A percentile compares a stretch with the other conserved stretches of the same genome.
phyloP scores from a whole-genome alignment of 2,888 invertebrate species.

The Mactromeris polynyma region DNA sequence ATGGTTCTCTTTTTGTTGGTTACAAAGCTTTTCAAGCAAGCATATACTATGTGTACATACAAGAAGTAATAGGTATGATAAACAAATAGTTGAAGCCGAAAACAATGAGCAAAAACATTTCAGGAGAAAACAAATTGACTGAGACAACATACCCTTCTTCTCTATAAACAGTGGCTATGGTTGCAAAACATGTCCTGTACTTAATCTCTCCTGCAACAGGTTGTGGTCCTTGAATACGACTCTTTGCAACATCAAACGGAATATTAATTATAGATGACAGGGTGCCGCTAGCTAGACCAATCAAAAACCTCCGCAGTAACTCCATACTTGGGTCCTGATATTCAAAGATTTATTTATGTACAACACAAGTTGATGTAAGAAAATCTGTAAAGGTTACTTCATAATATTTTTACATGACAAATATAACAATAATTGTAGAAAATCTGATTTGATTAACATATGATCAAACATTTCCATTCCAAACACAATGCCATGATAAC shows the following conservation, averaged over 20 bases:
- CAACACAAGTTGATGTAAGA: not conserved
- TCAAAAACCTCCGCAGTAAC: slow-evolving; percentile 88
- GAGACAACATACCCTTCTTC: slow-evolving; percentile 94
- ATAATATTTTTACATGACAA: too few relatives aligned
- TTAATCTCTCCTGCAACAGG: slow-evolving; percentile 92
- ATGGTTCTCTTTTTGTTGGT: too few relatives aligned
- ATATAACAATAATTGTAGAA: too few relatives aligned
- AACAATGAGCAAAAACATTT: too few relatives aligned
- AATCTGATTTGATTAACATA: too few relatives aligned
- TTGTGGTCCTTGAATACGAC: slow-evolving; percentile 97
- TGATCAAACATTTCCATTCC: too few relatives aligned
- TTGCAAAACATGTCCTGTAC: slow-evolving; percentile 92
- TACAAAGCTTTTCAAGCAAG: too few relatives aligned
- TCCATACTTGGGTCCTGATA: slow-evolving; percentile 84
- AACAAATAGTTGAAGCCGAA: too few relatives aligned
- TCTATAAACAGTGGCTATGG: slow-evolving; percentile 92
- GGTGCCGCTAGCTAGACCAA: slow-evolving; percentile 95
- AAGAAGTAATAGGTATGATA: too few relatives aligned
- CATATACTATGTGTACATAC: too few relatives aligned
- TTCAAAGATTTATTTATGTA: slow-evolving; percentile 36
- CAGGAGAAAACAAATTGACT: not conserved
- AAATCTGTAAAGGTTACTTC: too few relatives aligned
- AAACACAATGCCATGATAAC: too few relatives aligned
- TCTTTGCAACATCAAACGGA: slow-evolving; percentile 98
- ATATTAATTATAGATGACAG: slow-evolving; percentile 95